A percentile compares a stretch with the other conserved stretches of the same genome.
Conservation (phyloP, 2,797 vertebrate genomes). For the Rhinichthys osculus region DNA sequence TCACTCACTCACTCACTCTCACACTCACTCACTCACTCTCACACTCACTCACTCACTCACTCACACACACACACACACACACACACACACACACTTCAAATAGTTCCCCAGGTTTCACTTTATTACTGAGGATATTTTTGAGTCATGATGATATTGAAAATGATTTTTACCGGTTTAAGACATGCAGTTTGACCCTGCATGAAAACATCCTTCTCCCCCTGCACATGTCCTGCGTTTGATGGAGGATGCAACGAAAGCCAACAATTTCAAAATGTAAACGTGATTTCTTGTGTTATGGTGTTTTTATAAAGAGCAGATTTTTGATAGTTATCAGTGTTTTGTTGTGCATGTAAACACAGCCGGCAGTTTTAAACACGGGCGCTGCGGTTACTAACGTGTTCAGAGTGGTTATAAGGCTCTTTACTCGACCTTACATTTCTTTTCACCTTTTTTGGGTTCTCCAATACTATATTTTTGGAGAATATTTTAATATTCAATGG, state of each 20-base stretch:
- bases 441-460: no score
- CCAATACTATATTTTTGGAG: not conserved
- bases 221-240: conserved; percentile 5
- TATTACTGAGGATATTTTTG: not conserved
- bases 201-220: not conserved
- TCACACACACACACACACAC: no score
- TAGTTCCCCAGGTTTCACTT: not conserved
- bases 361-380: not conserved
- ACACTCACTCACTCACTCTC: no score
- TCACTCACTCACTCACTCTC: no score
- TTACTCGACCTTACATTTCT: not conserved
- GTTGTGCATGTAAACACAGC: conserved; percentile 12
- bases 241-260: not conserved
- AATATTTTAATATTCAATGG: not conserved
- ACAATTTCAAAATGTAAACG: not conserved
- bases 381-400: not conserved
- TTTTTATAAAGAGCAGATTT: not conserved
- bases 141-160: not conserved
- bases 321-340: conserved; percentile 22
- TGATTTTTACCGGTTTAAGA: not conserved
- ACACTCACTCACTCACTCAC: no score
- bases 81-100: not conserved
- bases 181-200: not conserved
- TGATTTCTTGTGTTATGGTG: not conserved
- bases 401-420: no score